Base-by-base conservation (phyloP, 23 tunicate genomes). In the Styela plicata region DNA sequence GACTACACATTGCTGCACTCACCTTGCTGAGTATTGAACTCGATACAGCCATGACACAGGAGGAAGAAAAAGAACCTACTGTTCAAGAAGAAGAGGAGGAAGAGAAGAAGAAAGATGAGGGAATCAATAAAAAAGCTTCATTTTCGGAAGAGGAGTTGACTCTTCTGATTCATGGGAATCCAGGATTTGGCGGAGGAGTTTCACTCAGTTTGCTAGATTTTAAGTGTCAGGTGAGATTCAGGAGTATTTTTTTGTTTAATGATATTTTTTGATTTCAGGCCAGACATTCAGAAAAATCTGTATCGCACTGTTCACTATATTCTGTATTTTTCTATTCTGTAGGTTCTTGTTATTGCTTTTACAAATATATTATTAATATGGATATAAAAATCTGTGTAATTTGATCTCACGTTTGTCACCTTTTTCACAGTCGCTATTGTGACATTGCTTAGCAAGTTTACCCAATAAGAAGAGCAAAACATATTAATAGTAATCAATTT, bases 81-180 rank as follows among this genome's bases (percentile, higher is more conserved):
- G n/a, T 16, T 67, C 71, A 27, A 67, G 71, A 67, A 22, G 23
- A 67, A 25, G 71, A 67, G 22, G 71, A 67, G 24, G 22, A 67
- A 67, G 66, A 76, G 2, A 27, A 37, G 7, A 71, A 71, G 44
- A 17, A 66, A 24, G 77, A 71, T 34, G 80, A 52, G 35, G 36
- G 5, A 34, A 3, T 68, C n/a, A 25, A 34, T 3, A 10, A 75
- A 16, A 44, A 85, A 24, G 70, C 78, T 52, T 71, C 86, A 17
- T 91, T 86, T 79, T 78, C 85, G 2, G 91, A 87, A 33, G 97
- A 91, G 52, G 97, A 91, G 63, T 74, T 83, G 7, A 84, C 85
- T 74, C 83, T 91, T 26, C 74, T 91, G 73, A 70, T 91, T 35
- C 91, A 91, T 37, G 97, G 87, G 32, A 91, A 91, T 37, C 91